Conservation (phyloP, 2,888 invertebrate species). For the Callinectes sapidus region DNA sequence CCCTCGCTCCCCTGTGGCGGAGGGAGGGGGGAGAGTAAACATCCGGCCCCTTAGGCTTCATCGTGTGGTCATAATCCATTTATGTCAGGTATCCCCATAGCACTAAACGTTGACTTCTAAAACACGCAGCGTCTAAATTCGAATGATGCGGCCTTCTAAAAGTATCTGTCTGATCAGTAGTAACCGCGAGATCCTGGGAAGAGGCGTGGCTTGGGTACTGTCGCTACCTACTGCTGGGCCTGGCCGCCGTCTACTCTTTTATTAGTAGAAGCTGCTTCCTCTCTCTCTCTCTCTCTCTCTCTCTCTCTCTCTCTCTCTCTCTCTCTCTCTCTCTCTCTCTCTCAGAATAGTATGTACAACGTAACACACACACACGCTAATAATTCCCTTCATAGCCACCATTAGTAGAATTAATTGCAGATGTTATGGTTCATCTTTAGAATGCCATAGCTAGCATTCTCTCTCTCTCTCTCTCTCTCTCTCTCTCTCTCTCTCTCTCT, state of each 20-base stretch:
- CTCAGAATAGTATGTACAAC: too few species aligned
- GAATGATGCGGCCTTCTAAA: neutral
- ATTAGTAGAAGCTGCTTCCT: neutral
- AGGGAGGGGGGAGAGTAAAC: neutral
- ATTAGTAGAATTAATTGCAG: neutral
- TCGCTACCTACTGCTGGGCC: too few species aligned
- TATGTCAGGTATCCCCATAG: neutral
- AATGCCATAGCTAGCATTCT: too few species aligned
- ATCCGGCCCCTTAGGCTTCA: slow-evolving; percentile 11
- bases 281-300: slow-evolving; percentile 46
- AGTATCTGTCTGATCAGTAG: neutral
- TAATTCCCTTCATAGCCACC: neutral
- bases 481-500: too few species aligned
- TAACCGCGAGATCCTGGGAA: neutral
- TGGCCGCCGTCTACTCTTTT: neutral
- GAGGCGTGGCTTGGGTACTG: neutral
- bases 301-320: slow-evolving; percentile 27
- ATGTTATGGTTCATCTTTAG: neutral
- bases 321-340: too few species aligned
- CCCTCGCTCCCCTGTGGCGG: neutral
- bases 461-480: too few species aligned
- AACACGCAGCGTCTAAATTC: neutral
- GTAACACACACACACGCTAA: too few species aligned
- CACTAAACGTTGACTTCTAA: neutral
- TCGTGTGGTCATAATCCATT: neutral